Base-by-base conservation (phyloP, 2,797 vertebrate genomes). In the Pipistrellus pipistrellus region DNA sequence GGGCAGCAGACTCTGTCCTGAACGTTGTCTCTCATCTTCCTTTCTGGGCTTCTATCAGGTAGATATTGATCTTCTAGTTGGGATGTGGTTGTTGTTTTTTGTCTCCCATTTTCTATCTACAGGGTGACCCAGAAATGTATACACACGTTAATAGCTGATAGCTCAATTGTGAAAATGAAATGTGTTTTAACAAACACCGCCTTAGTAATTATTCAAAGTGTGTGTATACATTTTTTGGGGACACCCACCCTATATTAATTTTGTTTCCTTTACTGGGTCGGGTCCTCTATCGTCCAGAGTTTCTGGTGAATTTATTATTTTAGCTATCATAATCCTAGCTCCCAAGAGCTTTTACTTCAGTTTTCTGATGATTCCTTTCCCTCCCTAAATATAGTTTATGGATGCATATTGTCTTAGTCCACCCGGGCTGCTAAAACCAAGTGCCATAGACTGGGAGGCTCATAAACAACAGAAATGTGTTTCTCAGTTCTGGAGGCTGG, bases 251-350 rank as follows among this genome's bases (percentile, higher is more conserved):
- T 76, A n/a, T 75, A 10, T 57, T 57, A 82, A 30, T 46, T 48
- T 68, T 35, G 64, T 71, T 88, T 6, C 21, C 38, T 80, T 92
- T 92, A 71, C 25, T 55, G 30, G 32, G 30, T 76, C 59, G 44
- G 9, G 25, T 80, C 21, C 41, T 91, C 30, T 57, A 76, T 76
- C 68, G 32, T 87, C 10, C 20, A 76, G 17, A 30, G 21, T 72
- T 93, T 72, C 64, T 95, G 17, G 41, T 81, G 25, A 76, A 35
- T 88, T 91, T 66, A 51, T 57, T 91, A 77, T 76, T 92, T 84
- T 46, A 80, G 62, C 15, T 81, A 10, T 51, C 32, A 20, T 55
- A 75, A 81, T 84, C 83, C 30, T 48, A 57, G 64, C 59, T 90
- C 38, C 17, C 11, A 73, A 55, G 23, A 87, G 44, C 23, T 46